Percentiles rank a stretch among this genome's conserved stretches.
These are phyloP conservation scores for Pogona vitticeps DNA, from an alignment of 2,113 vertebrate species.

Conservation along the genomic window DNA sequence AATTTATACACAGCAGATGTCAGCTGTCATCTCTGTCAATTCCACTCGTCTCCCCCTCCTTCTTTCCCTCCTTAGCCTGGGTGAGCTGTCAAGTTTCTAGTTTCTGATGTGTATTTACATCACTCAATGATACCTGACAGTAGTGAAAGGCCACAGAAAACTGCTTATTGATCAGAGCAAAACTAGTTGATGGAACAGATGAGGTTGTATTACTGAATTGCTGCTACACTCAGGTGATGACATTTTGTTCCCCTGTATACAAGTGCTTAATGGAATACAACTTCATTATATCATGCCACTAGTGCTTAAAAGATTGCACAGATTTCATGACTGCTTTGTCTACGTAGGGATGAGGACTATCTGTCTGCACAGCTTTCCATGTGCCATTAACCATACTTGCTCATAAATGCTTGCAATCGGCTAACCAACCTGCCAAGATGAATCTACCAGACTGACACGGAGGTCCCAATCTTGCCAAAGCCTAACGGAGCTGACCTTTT, in stretches of 20 bases:
- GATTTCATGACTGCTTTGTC: constrained; percentile 78
- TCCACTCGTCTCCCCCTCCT: constrained; percentile 55
- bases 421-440: constrained; percentile 69
- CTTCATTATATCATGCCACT: constrained; percentile 96
- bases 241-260: constrained; percentile 77
- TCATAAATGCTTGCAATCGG: constrained; percentile 82
- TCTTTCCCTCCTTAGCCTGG: constrained; percentile 71
- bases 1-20: constrained; percentile 70
- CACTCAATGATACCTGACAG: constrained; percentile 93
- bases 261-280: constrained; percentile 90
- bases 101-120: constrained; percentile 95
- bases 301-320: constrained; percentile 77
- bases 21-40: constrained; percentile 80
- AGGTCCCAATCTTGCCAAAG: constrained; percentile 76
- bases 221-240: constrained; percentile 82
- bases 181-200: constrained; percentile 96
- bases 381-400: constrained; percentile 73
- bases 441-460: constrained; percentile 69
- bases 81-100: constrained; percentile 91
- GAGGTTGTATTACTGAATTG: constrained; percentile 86
- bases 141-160: constrained; percentile 97
- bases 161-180: constrained; percentile 94
- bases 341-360: constrained; percentile 78
- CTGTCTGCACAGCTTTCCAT: constrained; percentile 78
- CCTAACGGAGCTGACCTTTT: constrained; percentile 75